Base-by-base conservation (phyloP, 2,113 vertebrate species). In the Thomomys bottae region DNA sequence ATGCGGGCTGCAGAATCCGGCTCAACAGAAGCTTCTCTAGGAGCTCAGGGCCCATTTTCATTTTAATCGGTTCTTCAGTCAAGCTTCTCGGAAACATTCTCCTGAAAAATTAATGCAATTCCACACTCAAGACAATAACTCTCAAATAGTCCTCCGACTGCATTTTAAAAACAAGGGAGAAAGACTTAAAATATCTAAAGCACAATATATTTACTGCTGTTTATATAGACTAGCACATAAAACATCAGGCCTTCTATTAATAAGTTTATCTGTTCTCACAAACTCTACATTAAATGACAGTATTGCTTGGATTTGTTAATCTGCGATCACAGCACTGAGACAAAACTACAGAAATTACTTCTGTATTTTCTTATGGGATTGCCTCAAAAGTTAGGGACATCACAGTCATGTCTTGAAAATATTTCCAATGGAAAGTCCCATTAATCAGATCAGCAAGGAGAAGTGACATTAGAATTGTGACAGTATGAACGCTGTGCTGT, bases 1-100 rank as follows among this genome's bases (percentile, higher is more conserved):
- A 94, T 82, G 90, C 59, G 14, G 66, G 72, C 36, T 94, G 70
- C 91, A 81, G 9, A 6, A 78, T 92, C 70, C 40, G 90, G 84
- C 83, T 90, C 96, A 95, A 92, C 89, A 87, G 67, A 82, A 61
- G 77, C 68, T 1, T 92, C 92, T 84, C 83, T 80, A 96, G 87
- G 86, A 73, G 96, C 86, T 63, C 89, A 57, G 86, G 94, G 92
- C 90, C 97, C 92, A 96, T 97, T 97, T 98, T 97, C 95, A 97
- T 97, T 97, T 97, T 97, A 98, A 97, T 97, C 86, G 42, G 72
- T 97, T 98, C 94, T 96, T 93, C 97, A 97, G 96, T 96, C 94
- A 96, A 97, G 93, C 95, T 96, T 97, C 86, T 96, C 95, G 89
- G 83, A 97, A 97, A 97, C 66, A 78, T 49, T 95, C 49, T 92